These are phyloP conservation scores for Cosmopolites sordidus DNA, from an alignment of 2,888 invertebrate species.

Conservation along the genomic window DNA sequence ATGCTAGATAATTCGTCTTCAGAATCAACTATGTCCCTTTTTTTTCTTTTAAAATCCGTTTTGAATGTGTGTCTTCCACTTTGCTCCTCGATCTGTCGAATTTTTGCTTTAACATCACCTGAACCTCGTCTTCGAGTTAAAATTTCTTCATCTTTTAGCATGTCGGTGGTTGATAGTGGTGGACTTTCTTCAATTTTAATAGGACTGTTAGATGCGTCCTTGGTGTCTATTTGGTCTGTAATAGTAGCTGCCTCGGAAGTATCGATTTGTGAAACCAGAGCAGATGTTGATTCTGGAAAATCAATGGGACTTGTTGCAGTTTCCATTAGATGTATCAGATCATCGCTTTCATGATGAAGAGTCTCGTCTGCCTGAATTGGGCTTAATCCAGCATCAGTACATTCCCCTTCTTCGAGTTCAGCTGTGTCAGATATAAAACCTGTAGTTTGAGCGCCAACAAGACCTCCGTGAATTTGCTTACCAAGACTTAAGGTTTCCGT, in stretches of 20 bases:
- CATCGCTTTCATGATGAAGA: constrained; percentile 41
- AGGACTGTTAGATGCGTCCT: constrained; percentile 54
- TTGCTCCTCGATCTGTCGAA: constrained; percentile 54
- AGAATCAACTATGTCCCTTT: constrained; percentile 43
- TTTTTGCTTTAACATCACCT: constrained; percentile 55
- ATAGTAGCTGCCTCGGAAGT: constrained; percentile 53
- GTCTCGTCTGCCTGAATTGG: constrained; percentile 54
- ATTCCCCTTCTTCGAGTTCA: constrained; percentile 51
- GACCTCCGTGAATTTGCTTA: constrained; percentile 42
- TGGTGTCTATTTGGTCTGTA: constrained; percentile 52
- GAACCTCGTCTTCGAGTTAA: constrained; percentile 45
- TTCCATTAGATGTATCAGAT: constrained; percentile 48
- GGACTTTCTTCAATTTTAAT: constrained; percentile 45
- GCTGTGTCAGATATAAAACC: constrained; percentile 49
- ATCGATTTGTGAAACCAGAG: constrained; percentile 47
- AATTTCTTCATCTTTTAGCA: constrained; percentile 44
- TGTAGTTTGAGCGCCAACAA: constrained; percentile 46
- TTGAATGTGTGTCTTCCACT: constrained; percentile 42
- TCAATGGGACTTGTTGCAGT: constrained; percentile 53
- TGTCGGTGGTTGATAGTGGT: constrained; percentile 33
- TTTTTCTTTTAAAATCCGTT: constrained; percentile 40
- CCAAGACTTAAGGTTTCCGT: constrained; percentile 49
- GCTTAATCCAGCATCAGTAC: constrained; percentile 55
- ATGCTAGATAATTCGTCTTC: constrained; percentile 49
- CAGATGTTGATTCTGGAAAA: constrained; percentile 47